Base-by-base conservation (phyloP, 1,140 invertebrate species). In the Drosophila pseudoobscura region DNA sequence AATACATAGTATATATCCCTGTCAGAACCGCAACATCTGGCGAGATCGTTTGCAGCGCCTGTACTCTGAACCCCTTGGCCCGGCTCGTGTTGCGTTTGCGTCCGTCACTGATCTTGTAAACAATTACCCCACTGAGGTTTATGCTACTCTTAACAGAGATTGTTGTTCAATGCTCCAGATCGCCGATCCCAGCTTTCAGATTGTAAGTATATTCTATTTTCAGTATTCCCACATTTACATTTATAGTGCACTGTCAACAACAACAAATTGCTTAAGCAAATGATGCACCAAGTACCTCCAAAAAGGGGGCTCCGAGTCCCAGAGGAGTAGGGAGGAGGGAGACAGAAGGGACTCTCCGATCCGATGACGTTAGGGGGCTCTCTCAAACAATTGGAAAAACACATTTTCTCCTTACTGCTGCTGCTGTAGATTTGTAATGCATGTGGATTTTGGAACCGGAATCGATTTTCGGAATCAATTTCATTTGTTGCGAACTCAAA, bases 401-500 rank as follows among this genome's bases (percentile, higher is more conserved):
- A 52, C 22, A 17, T 41, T n/a, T n/a, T n/a, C n/a, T 11, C 11
- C 5, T n/a, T n/a, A 13, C 15, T 17, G 46, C 20, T 22, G 17
- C 46, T 22, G 17, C 20, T 26, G 60, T 61, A 24, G 63, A 55
- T 55, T 43, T 50, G 26, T 45, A 9, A 43, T 58, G 46, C 68
- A 70, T 39, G 46, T 71, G 68, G 54, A 71, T 71, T 74, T 64
- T 74, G 51, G 70, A 74, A 74, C 52, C 70, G 70, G 59, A 64
- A 74, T 74, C 49, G 9, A 74, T 74, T 74, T 62, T 49, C 26
- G 26, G 41, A 57, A 53, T 74, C 31, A 9, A 3, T 31, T 31
- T 31, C 31, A 31, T 22, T 20, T 13, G 11, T 31, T 13, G 31
- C 6, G 22, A 39, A 13, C 11, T 39, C 70, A 73, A 73, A 73